These are phyloP conservation scores for Hypsopygia costalis DNA, from an alignment of 2,888 invertebrate species.

Conservation along the genomic window DNA sequence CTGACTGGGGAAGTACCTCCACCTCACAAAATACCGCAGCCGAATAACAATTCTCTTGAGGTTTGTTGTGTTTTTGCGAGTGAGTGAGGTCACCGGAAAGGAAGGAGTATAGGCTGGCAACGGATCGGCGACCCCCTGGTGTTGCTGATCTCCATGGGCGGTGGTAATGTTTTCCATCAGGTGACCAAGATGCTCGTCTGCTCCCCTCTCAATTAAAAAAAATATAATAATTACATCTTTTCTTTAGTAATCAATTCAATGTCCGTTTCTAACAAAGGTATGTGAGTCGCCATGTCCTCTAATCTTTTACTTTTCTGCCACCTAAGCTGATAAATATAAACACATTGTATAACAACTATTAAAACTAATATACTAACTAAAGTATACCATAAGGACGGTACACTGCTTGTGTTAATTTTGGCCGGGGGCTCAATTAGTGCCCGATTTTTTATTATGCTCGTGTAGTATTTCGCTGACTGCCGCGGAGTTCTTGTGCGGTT, in stretches of 20 bases:
- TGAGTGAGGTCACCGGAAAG: no score
- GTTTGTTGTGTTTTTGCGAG: no score
- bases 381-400: slow-evolving; percentile 1
- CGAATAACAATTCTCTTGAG: no score
- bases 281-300: not conserved
- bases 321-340: not conserved
- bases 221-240: no score
- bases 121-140: no score
- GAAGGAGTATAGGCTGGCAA: no score
- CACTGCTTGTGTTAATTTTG: not conserved
- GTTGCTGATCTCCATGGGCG: no score
- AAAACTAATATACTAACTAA: not conserved
- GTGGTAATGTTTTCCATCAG: no score
- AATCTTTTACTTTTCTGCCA: not conserved
- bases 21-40: no score
- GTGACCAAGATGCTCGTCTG: no score
- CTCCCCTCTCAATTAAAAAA: no score
- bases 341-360: not conserved
- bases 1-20: no score
- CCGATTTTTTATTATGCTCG: slow-evolving; percentile 25
- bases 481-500: slow-evolving; percentile 34
- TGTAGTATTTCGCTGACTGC: slow-evolving; percentile 36
- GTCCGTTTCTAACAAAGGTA: not conserved
- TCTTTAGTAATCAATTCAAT: not conserved
- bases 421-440: slow-evolving; percentile 12